Conservation (phyloP, 2,888 invertebrate genomes). For the Drosophila quinaria region DNA sequence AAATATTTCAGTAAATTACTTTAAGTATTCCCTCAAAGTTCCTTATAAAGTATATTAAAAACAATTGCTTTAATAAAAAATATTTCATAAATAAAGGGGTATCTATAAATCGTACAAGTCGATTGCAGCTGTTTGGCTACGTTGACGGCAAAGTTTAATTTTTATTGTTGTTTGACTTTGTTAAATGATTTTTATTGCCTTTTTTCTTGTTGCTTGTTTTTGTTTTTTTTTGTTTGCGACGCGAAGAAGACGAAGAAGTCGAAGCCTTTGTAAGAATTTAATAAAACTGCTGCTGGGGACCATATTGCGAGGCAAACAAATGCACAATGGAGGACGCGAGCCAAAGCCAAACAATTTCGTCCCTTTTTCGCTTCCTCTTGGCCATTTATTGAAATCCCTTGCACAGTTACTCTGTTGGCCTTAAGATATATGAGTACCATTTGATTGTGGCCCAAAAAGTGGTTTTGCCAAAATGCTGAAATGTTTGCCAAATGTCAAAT, state of each 20-base stretch:
- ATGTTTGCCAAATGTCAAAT: conserved; percentile 49
- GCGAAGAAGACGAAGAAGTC: conserved; percentile 11
- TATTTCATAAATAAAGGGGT: background rate
- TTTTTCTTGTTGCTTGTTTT: conserved; percentile 27
- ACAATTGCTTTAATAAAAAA: too few species aligned
- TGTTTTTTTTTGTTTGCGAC: conserved; percentile 13
- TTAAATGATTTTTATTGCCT: conserved; percentile 82
- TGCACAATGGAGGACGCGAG: conserved; percentile 62
- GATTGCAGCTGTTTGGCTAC: conserved; percentile 24
- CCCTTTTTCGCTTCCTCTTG: conserved; percentile 11
- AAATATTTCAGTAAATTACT: too few species aligned
- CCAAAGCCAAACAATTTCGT: conserved; percentile 57
- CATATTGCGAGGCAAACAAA: conserved; percentile 75
- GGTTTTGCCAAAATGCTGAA: conserved; percentile 34
- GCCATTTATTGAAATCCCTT: conserved; percentile 51
- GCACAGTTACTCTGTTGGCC: background rate
- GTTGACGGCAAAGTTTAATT: conserved; percentile 82
- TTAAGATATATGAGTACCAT: conserved; percentile 65
- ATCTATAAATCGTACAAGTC: background rate
- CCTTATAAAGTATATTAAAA: too few species aligned
- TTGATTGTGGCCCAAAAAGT: conserved; percentile 50
- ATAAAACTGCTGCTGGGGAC: conserved; percentile 73
- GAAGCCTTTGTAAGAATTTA: conserved; percentile 79
- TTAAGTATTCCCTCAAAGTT: too few species aligned
- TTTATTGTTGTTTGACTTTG: conserved; percentile 82